phyloP scores from a whole-genome alignment of 2,888 invertebrate genomes.

The Campaea margaritaria region DNA sequence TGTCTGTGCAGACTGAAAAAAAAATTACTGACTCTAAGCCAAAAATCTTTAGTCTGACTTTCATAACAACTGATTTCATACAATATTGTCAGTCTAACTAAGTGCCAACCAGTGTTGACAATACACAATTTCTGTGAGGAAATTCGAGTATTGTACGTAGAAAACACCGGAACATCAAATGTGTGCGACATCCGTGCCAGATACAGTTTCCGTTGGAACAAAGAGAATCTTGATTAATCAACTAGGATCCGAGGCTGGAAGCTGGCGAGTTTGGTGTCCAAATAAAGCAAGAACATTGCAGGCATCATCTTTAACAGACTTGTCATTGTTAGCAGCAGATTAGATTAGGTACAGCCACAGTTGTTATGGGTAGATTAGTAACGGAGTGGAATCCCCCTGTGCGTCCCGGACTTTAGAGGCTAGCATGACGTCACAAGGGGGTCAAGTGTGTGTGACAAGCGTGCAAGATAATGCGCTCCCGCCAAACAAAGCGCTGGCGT shows the following conservation, averaged over 20 bases:
- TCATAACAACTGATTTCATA: no score
- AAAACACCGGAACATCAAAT: conserved; percentile 18
- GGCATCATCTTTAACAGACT: conserved; percentile 16
- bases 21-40: neutral
- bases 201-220: conserved; percentile 26
- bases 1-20: neutral
- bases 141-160: conserved; percentile 1
- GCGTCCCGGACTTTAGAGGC: conserved; percentile 46
- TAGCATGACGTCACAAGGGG: conserved; percentile 57
- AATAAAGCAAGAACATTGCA: conserved; percentile 18
- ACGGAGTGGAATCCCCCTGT: conserved; percentile 48
- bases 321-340: conserved; percentile 20
- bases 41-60: neutral
- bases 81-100: neutral
- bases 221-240: conserved; percentile 25
- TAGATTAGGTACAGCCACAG: conserved; percentile 14
- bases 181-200: conserved; percentile 28
- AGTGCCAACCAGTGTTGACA: neutral
- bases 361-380: conserved; percentile 26
- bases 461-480: conserved; percentile 61
- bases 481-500: conserved; percentile 64
- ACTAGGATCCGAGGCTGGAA: conserved; percentile 8
- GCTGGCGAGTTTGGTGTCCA: conserved; percentile 4
- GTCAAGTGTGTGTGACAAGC: conserved; percentile 67
- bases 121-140: neutral